A percentile compares a stretch with the other conserved stretches of the same genome.
These are phyloP conservation scores for Ctenopoma kingsleyae DNA, from an alignment of 2,797 vertebrate species.

Conservation along the genomic window DNA sequence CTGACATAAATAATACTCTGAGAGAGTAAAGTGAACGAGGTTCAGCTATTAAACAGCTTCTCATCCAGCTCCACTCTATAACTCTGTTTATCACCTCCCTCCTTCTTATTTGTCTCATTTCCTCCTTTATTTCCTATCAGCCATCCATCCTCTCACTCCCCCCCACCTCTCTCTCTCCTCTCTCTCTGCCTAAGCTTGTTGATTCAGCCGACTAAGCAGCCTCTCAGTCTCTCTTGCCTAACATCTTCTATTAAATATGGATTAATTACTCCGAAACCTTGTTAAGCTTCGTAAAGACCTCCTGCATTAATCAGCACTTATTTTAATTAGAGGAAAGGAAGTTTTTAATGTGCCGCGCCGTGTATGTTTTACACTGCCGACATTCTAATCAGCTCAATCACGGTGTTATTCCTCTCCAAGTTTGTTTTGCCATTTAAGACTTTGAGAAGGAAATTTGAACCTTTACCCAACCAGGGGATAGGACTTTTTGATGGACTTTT, in stretches of 20 bases:
- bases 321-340: constrained; percentile 71
- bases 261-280: constrained; percentile 71
- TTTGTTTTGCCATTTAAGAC: constrained; percentile 22
- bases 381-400: constrained; percentile 56
- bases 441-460: neutral
- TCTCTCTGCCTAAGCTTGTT: constrained; percentile 37
- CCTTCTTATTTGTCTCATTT: constrained; percentile 56
- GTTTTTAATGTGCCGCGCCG: constrained; percentile 41
- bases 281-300: constrained; percentile 67
- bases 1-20: constrained; percentile 52
- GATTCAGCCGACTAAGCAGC: constrained; percentile 60
- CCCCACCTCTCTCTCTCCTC: neutral
- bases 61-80: constrained; percentile 44
- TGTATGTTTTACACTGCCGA: constrained; percentile 56
- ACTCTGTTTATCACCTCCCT: constrained; percentile 48
- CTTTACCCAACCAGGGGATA: neutral
- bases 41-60: constrained; percentile 59
- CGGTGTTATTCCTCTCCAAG: constrained; percentile 16
- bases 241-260: constrained; percentile 74
- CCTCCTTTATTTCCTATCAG: constrained; percentile 48
- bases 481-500: too few species aligned
- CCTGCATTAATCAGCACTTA: constrained; percentile 67
- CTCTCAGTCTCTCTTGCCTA: constrained; percentile 44
- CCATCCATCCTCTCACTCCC: constrained; percentile 31
- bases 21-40: constrained; percentile 62